Evolutionary conservation across 2,113 vertebrate species (phyloP).

Genomic region (Rafetus swinhoei): DNA sequence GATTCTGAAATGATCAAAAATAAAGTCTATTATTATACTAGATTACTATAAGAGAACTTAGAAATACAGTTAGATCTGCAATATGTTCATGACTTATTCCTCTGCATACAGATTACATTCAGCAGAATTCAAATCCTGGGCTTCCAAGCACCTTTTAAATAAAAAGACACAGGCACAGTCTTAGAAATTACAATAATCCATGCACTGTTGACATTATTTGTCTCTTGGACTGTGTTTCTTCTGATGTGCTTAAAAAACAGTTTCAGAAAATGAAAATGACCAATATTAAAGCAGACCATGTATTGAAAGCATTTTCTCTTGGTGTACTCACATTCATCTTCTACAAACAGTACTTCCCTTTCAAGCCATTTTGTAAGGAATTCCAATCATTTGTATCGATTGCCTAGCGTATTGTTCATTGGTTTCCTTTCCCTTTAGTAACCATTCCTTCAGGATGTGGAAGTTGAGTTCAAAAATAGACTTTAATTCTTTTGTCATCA

Average conservation of each 20-base stretch:
- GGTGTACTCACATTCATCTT: conserved; percentile 84
- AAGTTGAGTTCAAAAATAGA: conserved; percentile 70
- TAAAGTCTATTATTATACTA: not conserved
- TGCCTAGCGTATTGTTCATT: conserved; percentile 65
- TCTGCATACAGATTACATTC: not conserved
- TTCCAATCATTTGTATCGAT: conserved; percentile 16
- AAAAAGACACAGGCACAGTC: not conserved
- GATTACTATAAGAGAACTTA: fast-evolving
- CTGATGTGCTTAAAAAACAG: not conserved
- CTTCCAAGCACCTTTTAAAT: not conserved
- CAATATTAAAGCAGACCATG: not conserved
- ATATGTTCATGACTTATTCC: not conserved
- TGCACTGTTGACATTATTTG: not conserved
- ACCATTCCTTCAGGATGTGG: conserved; percentile 71
- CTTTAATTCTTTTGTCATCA: conserved; percentile 75
- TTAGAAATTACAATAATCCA: not conserved
- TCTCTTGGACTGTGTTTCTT: not conserved
- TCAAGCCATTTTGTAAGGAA: conserved; percentile 82
- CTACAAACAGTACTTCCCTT: conserved; percentile 44
- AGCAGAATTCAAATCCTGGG: not conserved
- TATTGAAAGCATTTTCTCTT: not conserved
- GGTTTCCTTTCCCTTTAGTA: conserved; percentile 59
- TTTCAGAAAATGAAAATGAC: not conserved
- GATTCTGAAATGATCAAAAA: not conserved
- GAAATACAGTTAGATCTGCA: not conserved